phyloP scores from a whole-genome alignment of 1,140 invertebrate genomes.

The Paralvinella palmiformis region DNA sequence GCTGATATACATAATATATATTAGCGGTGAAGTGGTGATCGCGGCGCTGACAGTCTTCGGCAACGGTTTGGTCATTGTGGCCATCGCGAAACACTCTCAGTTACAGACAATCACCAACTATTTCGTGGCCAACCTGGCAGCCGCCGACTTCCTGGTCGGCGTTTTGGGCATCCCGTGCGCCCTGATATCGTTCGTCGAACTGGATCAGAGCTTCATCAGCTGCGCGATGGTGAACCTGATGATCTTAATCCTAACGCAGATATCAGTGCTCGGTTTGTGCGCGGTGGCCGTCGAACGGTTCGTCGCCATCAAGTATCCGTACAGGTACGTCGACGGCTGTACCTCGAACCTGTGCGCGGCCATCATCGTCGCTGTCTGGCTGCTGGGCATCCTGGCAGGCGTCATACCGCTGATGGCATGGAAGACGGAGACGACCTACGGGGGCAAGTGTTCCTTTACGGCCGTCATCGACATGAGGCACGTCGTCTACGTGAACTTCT shows the following conservation, averaged over 20 bases:
- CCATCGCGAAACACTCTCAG: conserved; percentile 42
- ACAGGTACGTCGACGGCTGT: conserved; percentile 33
- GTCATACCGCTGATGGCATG: conserved; percentile 43
- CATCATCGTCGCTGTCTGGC: conserved; percentile 31
- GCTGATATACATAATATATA: too few relatives aligned
- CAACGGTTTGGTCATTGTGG: conserved; percentile 48
- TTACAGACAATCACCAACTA: conserved; percentile 52
- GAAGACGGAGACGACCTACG: conserved; percentile 26
- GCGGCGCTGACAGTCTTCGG: conserved; percentile 38
- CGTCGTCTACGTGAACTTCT: conserved; percentile 47
- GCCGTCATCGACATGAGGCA: conserved; percentile 40
- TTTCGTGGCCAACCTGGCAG: conserved; percentile 51
- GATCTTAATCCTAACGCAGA: conserved; percentile 43
- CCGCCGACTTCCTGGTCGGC: conserved; percentile 51
- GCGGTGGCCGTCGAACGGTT: conserved; percentile 44
- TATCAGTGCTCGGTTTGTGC: conserved; percentile 42
- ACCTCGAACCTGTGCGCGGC: conserved; percentile 28
- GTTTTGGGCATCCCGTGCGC: conserved; percentile 35
- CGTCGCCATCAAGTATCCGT: conserved; percentile 38
- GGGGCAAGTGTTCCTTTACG: conserved; percentile 32
- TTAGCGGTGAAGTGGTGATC: conserved; percentile 29
- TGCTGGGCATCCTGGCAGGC: conserved; percentile 34
- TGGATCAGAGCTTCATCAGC: conserved; percentile 33
- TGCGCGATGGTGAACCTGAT: conserved; percentile 42
- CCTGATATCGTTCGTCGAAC: conserved; percentile 33